Conservation (phyloP, 2,797 vertebrate species). For the Chelmon rostratus region DNA sequence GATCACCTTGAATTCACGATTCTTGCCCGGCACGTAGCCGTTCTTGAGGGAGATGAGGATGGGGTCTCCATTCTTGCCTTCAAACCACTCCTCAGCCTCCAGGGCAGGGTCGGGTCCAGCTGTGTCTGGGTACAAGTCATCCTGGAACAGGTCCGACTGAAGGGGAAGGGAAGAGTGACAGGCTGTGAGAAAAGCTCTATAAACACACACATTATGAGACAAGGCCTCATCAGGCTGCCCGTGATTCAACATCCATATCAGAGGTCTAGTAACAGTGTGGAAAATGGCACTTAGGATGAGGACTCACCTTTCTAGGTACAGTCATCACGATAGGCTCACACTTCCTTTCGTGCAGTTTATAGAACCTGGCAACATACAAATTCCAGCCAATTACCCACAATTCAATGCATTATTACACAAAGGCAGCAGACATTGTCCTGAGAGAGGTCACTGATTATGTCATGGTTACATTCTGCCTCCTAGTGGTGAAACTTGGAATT, state of each 20-base stretch:
- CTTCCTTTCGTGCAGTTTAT: constrained; percentile 97
- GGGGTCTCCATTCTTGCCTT: constrained; percentile 94
- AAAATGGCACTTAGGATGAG: not conserved
- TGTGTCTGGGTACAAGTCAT: constrained; percentile 97
- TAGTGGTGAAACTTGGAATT: constrained; percentile 57
- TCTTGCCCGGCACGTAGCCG: constrained; percentile 93
- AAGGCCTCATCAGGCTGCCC: not conserved
- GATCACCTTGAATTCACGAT: constrained; percentile 94
- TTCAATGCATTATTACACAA: constrained; percentile 4
- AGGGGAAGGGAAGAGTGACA: constrained; percentile 14
- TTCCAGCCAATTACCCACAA: constrained; percentile 25
- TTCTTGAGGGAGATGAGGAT: constrained; percentile 96
- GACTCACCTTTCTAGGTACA: constrained; percentile 96
- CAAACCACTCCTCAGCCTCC: constrained; percentile 97
- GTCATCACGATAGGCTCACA: constrained; percentile 99
- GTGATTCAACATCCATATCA: constrained; percentile 14
- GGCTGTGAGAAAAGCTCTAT: constrained; percentile 5
- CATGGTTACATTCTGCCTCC: constrained; percentile 60
- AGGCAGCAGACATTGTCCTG: not conserved
- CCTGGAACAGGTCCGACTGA: constrained; percentile 98
- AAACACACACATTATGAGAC: not conserved
- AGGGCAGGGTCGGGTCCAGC: constrained; percentile 92
- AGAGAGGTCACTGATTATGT: not conserved
- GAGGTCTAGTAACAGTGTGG: not conserved
- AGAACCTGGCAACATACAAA: constrained; percentile 89